phyloP scores from a whole-genome alignment of 2,113 vertebrate species.

The Cheilinus undulatus region DNA sequence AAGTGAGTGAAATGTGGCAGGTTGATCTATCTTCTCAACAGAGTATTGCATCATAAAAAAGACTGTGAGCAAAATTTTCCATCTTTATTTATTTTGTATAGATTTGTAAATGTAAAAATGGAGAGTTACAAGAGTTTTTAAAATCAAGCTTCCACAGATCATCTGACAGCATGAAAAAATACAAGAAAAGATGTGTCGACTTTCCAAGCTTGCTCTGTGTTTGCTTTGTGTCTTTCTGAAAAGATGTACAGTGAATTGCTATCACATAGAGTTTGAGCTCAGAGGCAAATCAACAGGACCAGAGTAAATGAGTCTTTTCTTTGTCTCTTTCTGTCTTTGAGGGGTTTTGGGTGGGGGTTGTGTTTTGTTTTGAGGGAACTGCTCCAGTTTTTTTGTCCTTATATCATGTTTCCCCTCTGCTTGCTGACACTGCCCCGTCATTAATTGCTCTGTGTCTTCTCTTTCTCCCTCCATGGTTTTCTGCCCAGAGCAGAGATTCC shows the following conservation, averaged over 20 bases:
- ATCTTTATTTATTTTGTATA: too few species aligned
- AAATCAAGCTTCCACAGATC: too few species aligned
- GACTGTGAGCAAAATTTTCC: too few species aligned
- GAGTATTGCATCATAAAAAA: too few species aligned
- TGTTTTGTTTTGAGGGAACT: slow-evolving; percentile 12
- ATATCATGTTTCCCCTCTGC: neutral
- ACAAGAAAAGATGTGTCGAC: slow-evolving; percentile 5
- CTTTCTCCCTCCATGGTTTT: slow-evolving; percentile 26
- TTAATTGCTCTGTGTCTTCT: slow-evolving; percentile 38
- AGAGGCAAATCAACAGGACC: neutral
- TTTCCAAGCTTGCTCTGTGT: neutral
- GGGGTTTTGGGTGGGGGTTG: neutral
- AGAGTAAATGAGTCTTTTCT: neutral
- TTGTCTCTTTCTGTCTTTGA: neutral
- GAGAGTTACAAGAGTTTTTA: too few species aligned
- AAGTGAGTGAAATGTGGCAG: too few species aligned
- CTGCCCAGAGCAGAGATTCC: slow-evolving; percentile 23
- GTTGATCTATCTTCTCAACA: too few species aligned
- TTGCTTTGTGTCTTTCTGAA: neutral
- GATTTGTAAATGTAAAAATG: too few species aligned
- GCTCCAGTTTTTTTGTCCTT: neutral
- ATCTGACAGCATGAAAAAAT: neutral
- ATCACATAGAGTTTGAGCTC: neutral
- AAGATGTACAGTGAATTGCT: neutral
- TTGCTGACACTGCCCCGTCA: neutral